Evolutionary conservation across 1,140 invertebrate genomes (phyloP).

Genomic region (Paraescarpia echinospica): DNA sequence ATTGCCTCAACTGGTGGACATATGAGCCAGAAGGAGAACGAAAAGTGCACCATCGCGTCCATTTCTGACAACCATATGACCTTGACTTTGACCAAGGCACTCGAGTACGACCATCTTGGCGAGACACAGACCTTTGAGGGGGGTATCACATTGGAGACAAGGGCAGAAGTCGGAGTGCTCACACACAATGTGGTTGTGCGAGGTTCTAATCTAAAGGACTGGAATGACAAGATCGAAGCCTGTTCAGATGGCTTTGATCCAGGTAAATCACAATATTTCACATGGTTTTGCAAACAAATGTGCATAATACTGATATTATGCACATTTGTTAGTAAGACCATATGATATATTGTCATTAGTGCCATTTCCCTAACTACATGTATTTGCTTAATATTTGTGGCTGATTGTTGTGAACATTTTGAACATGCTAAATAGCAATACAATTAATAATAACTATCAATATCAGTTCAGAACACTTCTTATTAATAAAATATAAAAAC

Average conservation of each 20-base stretch:
- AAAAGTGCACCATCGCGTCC: conserved; percentile 40
- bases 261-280: conserved; percentile 24
- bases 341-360: not conserved
- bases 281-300: not conserved
- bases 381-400: not conserved
- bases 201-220: conserved; percentile 31
- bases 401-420: not conserved
- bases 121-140: conserved; percentile 28
- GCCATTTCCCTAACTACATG: not conserved
- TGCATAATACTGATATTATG: not conserved
- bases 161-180: conserved; percentile 33
- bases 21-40: conserved; percentile 42
- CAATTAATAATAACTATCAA: not conserved
- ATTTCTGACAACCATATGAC: conserved; percentile 43
- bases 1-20: conserved; percentile 50
- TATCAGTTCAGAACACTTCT: not conserved
- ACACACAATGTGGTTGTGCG: conserved; percentile 20
- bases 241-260: conserved; percentile 36
- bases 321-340: no score
- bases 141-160: conserved; percentile 23
- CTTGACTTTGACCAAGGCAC: conserved; percentile 41
- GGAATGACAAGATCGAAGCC: conserved; percentile 31
- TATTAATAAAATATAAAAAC: not conserved
- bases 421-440: not conserved
- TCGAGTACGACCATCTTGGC: conserved; percentile 47